Base-by-base conservation (phyloP, 2,797 vertebrate species). In the Mormyrus proboscirostris region DNA sequence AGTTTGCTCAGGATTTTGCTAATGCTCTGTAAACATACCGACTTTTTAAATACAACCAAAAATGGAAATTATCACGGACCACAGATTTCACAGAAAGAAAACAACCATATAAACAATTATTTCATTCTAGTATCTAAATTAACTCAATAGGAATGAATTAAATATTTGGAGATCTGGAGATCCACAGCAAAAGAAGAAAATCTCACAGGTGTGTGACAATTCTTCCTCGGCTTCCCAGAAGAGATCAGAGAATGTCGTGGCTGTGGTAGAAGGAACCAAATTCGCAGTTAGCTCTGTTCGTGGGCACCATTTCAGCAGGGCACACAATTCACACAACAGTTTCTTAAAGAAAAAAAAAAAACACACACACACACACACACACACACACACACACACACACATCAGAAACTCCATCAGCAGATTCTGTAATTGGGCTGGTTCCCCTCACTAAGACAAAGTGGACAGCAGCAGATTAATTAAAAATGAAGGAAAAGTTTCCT, bases 321-420 rank as follows among this genome's bases (percentile, higher is more conserved):
- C 22, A 29, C 29, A 29, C 29, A 29, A 29, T 29, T n/a, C n/a
- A n/a, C n/a, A n/a, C n/a, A n/a, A n/a, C 79, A 22, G 19, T 83
- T 88, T 90, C 25, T 65, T 33, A 12, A 88, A 88, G 89, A 73
- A 22, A 87, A 53, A 10, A 47, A 50, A 41, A n/a, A n/a, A n/a
- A n/a, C n/a, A n/a, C n/a, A n/a, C n/a, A n/a, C n/a, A n/a, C n/a
- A n/a, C n/a, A n/a, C n/a, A n/a, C n/a, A n/a, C n/a, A n/a, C n/a
- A n/a, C n/a, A n/a, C n/a, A n/a, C n/a, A n/a, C n/a, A n/a, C n/a
- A n/a, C n/a, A n/a, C n/a, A n/a, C n/a, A n/a, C n/a, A n/a, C n/a
- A 87, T 25, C 82, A 73, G 19, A 59, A 53, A 89, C 86, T 57
- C 47, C 87, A 83, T 44, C 88, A 90, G 76, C 49, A 22, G 86